Conservation (phyloP, 2,888 invertebrate genomes). For the Chironomus tentans region DNA sequence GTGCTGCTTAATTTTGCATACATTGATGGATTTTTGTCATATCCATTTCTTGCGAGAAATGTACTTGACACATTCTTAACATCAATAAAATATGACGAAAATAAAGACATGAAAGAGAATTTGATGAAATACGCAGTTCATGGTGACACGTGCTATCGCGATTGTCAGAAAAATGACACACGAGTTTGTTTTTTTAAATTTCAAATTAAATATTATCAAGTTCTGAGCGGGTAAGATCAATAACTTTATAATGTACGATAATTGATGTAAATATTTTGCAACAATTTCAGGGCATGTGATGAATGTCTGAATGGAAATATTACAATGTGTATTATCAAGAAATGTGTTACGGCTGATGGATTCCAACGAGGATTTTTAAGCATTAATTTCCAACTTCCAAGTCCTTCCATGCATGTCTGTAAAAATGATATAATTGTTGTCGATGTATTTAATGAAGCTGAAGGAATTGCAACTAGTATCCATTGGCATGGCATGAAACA, state of each 20-base stretch:
- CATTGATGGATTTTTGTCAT: neutral
- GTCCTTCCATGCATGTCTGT: slow-evolving; percentile 48
- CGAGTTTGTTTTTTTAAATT: slow-evolving; percentile 16
- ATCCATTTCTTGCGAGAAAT: neutral
- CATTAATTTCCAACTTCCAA: slow-evolving; percentile 25
- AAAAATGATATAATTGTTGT: slow-evolving; percentile 68
- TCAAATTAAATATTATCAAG: neutral
- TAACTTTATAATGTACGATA: neutral
- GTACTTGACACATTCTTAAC: neutral
- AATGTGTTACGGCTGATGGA: slow-evolving; percentile 27
- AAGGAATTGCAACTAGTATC: slow-evolving; percentile 59
- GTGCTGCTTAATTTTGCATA: neutral
- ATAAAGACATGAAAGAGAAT: neutral
- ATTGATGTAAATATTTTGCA: neutral
- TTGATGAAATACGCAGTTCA: neutral
- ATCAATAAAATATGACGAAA: neutral
- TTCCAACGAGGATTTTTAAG: slow-evolving; percentile 20
- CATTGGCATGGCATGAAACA: slow-evolving; percentile 47
- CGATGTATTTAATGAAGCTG: slow-evolving; percentile 65
- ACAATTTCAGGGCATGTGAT: slow-evolving; percentile 22
- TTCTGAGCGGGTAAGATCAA: slow-evolving; percentile 10
- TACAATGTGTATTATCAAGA: slow-evolving; percentile 8
- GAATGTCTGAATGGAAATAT: slow-evolving; percentile 18
- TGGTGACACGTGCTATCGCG: neutral
- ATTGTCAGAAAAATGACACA: neutral